Evolutionary conservation across 2,888 invertebrate species (phyloP), one percentile per base, ranked within the genome.

Genomic region (Calephelis perditalis): DNA sequence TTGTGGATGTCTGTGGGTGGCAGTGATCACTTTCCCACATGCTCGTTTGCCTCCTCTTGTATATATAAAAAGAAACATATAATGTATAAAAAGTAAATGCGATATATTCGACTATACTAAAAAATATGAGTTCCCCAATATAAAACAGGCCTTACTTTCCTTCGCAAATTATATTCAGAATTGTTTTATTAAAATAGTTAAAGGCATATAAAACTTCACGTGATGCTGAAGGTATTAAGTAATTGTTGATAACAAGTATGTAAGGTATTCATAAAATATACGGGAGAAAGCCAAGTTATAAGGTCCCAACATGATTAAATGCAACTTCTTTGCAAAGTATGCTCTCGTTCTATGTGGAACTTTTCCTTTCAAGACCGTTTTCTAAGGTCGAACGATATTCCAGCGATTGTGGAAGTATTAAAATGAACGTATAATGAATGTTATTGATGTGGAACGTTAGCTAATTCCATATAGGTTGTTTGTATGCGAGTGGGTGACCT

Each of bases 291-390:
- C 75, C 73, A 79, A 84, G 84, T 81, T 86, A 79, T 80, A 78
- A 79, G 74, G 79, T 82, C 78, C 76, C 76, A 78, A 83, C 79
- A 84, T 86, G 82, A 86, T 84, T 82, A 82, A 87, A 87, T 87
- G 86, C 87, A 86, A 86, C 88, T 86, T 86, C 85, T 87, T 87
- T 75, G 76, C 72, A 74, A 88, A 87, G 82, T 85, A 86, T 88
- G 83, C 80, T 75, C 77, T 69, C 71, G 75, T 77, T 77, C 73
- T 78, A 73, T 71, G 71, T 72, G 72, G 69, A 87, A 87, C 79
- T 87, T 87, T 83, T 79, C 71, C 79, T 82, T 79, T 78, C 73
- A 73, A 73, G 74, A 73, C 71, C 73, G 73, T 71, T 73, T 78
- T 78, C 76, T 78, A 73, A 72, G 72, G 73, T 76, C 70, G 65